Conservation (phyloP, 1,140 invertebrate genomes). For the Mamestra configurata region DNA sequence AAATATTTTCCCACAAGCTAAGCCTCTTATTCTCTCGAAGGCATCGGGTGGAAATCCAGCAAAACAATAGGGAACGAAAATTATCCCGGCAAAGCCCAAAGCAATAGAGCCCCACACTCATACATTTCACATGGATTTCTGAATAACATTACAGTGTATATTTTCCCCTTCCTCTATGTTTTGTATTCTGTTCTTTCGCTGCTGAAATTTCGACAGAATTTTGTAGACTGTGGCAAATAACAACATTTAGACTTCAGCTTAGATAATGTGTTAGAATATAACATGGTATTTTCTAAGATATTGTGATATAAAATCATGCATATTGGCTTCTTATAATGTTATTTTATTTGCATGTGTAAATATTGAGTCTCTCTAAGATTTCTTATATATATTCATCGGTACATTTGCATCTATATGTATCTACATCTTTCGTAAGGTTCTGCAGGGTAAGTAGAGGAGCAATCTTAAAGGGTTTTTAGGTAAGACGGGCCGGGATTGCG, state of each 20-base stretch:
- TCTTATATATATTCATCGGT: neutral
- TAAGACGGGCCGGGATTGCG: slow-evolving; percentile 54
- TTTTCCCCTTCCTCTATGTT: slow-evolving; percentile 23
- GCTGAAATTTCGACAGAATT: neutral
- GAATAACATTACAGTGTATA: slow-evolving; percentile 52
- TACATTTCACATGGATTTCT: slow-evolving; percentile 56
- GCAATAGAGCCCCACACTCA: slow-evolving; percentile 50
- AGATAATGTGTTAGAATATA: neutral
- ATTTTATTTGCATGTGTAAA: neutral
- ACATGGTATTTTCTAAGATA: neutral
- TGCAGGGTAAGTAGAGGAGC: slow-evolving; percentile 31
- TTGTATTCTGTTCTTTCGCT: slow-evolving; percentile 34
- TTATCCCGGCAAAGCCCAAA: slow-evolving; percentile 56
- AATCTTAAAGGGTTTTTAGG: slow-evolving; percentile 59
- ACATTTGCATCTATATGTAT: neutral
- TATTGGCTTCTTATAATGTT: neutral
- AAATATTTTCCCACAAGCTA: slow-evolving; percentile 51
- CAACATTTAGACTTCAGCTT: neutral
- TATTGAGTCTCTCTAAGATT: neutral
- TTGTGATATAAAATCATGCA: slow-evolving; percentile 4
- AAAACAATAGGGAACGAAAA: slow-evolving; percentile 58
- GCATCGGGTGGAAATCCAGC: slow-evolving; percentile 48
- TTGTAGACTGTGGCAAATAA: slow-evolving; percentile 39
- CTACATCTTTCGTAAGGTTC: slow-evolving; percentile 20
- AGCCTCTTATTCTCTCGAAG: slow-evolving; percentile 47